These are phyloP conservation scores for Epizoanthus scotinus DNA, from an alignment of 92 coral and sea anemone species.

Conservation along the genomic window DNA sequence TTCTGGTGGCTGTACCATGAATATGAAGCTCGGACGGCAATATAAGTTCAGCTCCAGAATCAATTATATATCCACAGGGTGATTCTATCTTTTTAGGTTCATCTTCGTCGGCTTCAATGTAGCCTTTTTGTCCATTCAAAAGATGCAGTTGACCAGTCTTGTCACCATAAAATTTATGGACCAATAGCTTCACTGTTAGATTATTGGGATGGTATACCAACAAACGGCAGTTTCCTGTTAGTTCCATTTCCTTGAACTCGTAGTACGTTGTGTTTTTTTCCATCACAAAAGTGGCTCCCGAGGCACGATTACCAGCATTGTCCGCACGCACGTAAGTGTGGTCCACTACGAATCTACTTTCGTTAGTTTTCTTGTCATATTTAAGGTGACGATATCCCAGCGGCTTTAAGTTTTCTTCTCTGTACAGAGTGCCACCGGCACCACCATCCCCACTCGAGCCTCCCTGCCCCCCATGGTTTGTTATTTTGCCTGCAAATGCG, in stretches of 20 bases:
- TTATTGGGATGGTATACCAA: constrained; percentile 55
- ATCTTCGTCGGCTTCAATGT: constrained; percentile 65
- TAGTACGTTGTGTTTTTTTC: constrained; percentile 59
- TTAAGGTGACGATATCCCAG: constrained; percentile 63
- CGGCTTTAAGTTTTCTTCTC: constrained; percentile 66
- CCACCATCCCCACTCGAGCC: constrained; percentile 58
- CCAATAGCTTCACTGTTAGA: constrained; percentile 47
- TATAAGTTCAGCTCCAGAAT: constrained; percentile 60
- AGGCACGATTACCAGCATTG: constrained; percentile 59
- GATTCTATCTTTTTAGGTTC: constrained; percentile 65
- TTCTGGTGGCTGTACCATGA: constrained; percentile 63
- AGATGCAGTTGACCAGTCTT: constrained; percentile 70
- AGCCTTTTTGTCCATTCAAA: constrained; percentile 48
- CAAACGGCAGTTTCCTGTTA: constrained; percentile 60
- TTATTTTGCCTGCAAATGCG: constrained; percentile 60
- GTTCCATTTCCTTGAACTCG: constrained; percentile 69
- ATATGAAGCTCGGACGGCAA: constrained; percentile 64
- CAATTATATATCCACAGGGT: constrained; percentile 64
- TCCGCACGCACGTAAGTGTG: constrained; percentile 62
- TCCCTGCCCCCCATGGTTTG: constrained; percentile 68
- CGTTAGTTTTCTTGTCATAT: constrained; percentile 54
- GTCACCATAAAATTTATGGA: constrained; percentile 62
- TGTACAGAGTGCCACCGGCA: constrained; percentile 71
- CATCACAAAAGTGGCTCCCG: constrained; percentile 68
- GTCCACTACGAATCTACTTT: constrained; percentile 54